Evolutionary conservation across 2,113 vertebrate genomes (phyloP).

Genomic region (Tiliqua scincoides): DNA sequence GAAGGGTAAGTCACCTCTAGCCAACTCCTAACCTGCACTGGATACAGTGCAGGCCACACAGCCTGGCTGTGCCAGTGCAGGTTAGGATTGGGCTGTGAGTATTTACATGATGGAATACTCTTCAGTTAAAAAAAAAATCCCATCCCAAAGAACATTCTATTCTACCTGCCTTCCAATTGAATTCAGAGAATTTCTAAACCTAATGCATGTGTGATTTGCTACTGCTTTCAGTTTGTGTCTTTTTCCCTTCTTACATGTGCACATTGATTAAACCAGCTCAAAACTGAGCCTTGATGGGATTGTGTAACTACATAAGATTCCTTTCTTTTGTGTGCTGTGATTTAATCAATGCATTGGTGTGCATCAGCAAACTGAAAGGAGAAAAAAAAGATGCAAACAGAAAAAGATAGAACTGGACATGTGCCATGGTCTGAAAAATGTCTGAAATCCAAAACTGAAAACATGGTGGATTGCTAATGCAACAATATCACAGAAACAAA

Average conservation of each 20-base stretch:
- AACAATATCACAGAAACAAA: not conserved
- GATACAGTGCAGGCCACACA: too few species aligned
- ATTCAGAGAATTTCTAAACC: not conserved
- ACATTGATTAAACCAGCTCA: not conserved
- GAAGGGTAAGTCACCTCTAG: too few species aligned
- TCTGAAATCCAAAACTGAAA: not conserved
- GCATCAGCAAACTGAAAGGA: too few species aligned
- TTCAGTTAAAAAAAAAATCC: too few species aligned
- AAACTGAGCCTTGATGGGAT: not conserved
- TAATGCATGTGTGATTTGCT: not conserved
- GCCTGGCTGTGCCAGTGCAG: too few species aligned
- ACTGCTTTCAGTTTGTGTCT: not conserved
- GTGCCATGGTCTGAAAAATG: not conserved
- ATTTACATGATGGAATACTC: too few species aligned
- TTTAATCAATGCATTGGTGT: not conserved
- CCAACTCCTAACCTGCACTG: too few species aligned
- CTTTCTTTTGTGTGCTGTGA: too few species aligned
- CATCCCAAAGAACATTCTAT: not conserved
- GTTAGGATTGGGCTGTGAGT: too few species aligned
- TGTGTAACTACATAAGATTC: not conserved
- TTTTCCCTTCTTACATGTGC: not conserved
- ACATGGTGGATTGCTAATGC: not conserved
- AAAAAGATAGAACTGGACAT: not conserved
- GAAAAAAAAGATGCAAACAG: not conserved
- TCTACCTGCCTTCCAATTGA: not conserved